These are phyloP conservation scores for Odontothrips loti DNA, from an alignment of 2,888 invertebrate species.

Conservation along the genomic window DNA sequence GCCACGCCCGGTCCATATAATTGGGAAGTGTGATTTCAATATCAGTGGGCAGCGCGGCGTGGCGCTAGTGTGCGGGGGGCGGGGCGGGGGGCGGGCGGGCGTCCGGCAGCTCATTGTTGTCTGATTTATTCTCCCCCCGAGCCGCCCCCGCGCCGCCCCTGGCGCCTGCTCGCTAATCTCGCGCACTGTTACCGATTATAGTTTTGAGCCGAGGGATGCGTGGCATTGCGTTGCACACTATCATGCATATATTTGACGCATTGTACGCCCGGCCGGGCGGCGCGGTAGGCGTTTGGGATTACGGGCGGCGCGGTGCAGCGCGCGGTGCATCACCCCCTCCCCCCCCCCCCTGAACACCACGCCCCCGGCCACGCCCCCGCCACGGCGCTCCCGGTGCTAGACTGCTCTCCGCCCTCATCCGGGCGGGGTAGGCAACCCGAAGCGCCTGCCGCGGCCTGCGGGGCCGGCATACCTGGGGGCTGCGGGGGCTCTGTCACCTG, in stretches of 20 bases:
- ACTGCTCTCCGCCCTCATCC: too few species aligned
- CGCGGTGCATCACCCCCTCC: background rate
- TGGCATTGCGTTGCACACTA: background rate
- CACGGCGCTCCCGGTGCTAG: too few species aligned
- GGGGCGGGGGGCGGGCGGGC: background rate
- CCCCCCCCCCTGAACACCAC: background rate
- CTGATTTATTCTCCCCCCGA: conserved; percentile 17
- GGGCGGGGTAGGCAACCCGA: too few species aligned
- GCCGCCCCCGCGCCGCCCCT: background rate
- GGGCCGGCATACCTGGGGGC: too few species aligned
- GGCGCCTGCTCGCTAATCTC: conserved; percentile 1
- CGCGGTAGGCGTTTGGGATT: background rate
- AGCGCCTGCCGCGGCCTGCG: too few species aligned
- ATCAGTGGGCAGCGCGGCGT: conserved; percentile 4
- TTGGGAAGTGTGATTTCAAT: conserved; percentile 20
- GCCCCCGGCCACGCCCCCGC: too few species aligned
- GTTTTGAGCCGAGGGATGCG: conserved; percentile 21
- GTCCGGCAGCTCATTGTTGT: conserved; percentile 3
- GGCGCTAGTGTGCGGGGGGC: background rate
- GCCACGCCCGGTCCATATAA: conserved; percentile 15
- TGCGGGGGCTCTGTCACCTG: too few species aligned
- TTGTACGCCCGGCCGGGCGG: background rate
- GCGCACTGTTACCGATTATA: conserved; percentile 22
- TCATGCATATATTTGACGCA: conserved; percentile 20
- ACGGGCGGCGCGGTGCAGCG: background rate